Evolutionary conservation across 2,888 invertebrate genomes (phyloP).

Genomic region (Hyles lineata): DNA sequence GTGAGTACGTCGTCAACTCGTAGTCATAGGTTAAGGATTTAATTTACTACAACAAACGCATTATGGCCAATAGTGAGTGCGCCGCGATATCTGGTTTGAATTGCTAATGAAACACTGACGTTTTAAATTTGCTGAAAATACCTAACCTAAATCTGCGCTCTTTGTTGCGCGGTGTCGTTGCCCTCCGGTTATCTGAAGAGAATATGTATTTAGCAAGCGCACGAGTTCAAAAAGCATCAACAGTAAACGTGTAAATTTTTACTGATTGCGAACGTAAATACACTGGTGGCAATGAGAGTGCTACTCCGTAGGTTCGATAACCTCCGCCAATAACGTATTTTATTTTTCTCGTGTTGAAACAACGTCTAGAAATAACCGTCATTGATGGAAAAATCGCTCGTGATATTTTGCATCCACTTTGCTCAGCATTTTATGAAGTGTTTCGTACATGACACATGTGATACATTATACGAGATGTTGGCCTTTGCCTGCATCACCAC

Average conservation of each 20-base stretch:
- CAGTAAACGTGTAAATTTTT: conserved; percentile 72
- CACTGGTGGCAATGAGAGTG: conserved; percentile 55
- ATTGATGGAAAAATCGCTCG: conserved; percentile 32
- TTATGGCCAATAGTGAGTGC: conserved; percentile 11
- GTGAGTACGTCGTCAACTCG: conserved; percentile 38
- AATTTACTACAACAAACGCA: conserved; percentile 15
- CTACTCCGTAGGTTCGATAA: conserved; percentile 65
- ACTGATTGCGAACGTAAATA: conserved; percentile 73
- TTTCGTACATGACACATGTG: conserved; percentile 50
- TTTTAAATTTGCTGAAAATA: conserved; percentile 61
- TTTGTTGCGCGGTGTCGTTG: conserved; percentile 66
- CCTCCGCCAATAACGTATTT: conserved; percentile 41
- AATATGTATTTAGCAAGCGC: conserved; percentile 67
- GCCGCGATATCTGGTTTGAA: conserved; percentile 45
- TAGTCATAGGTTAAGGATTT: conserved; percentile 38
- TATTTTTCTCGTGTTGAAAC: conserved; percentile 27
- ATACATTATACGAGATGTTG: conserved; percentile 62
- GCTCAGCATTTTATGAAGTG: conserved; percentile 29
- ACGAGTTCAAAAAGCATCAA: conserved; percentile 61
- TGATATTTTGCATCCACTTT: conserved; percentile 40
- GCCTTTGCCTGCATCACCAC: conserved; percentile 49
- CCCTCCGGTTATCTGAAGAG: conserved; percentile 66
- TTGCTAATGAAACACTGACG: conserved; percentile 54
- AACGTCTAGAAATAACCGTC: conserved; percentile 23
- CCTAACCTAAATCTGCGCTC: conserved; percentile 65